phyloP scores from a whole-genome alignment of 1,140 invertebrate species.

The Anastrepha obliqua region DNA sequence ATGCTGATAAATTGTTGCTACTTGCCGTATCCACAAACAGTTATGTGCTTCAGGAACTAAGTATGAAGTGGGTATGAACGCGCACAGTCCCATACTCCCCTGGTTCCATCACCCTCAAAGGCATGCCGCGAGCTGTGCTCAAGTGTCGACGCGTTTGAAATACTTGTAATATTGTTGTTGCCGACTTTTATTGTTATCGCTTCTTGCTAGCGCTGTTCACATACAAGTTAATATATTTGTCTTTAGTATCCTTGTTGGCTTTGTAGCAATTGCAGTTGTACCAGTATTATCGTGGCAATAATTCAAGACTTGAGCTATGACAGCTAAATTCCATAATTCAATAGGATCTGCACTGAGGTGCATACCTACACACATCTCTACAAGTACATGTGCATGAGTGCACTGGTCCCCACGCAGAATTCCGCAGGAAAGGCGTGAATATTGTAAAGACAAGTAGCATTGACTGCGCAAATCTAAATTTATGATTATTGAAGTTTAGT shows the following conservation, averaged over 20 bases:
- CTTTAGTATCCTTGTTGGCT: background rate
- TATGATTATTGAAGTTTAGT: background rate
- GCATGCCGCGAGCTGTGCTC: background rate
- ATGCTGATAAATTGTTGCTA: background rate
- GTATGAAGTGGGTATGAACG: too few species aligned
- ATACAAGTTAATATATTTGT: background rate
- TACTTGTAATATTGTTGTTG: constrained; percentile 4
- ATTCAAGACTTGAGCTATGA: constrained; percentile 36
- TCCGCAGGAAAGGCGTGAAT: too few species aligned
- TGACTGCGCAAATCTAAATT: constrained; percentile 7
- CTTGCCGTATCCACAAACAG: background rate
- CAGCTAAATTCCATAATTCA: background rate
- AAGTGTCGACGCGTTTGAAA: constrained; percentile 14
- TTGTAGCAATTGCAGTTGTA: background rate
- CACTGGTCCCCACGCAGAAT: too few species aligned
- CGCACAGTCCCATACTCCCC: background rate
- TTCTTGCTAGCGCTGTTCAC: background rate
- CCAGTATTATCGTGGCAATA: constrained; percentile 37
- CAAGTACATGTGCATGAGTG: too few species aligned
- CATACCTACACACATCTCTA: too few species aligned
- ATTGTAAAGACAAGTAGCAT: background rate
- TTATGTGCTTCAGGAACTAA: background rate
- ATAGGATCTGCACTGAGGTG: background rate
- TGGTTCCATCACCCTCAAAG: background rate
- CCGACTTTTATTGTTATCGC: constrained; percentile 1